Evolutionary conservation across 2,797 vertebrate genomes (phyloP).

Genomic region (Numenius phaeopus): DNA sequence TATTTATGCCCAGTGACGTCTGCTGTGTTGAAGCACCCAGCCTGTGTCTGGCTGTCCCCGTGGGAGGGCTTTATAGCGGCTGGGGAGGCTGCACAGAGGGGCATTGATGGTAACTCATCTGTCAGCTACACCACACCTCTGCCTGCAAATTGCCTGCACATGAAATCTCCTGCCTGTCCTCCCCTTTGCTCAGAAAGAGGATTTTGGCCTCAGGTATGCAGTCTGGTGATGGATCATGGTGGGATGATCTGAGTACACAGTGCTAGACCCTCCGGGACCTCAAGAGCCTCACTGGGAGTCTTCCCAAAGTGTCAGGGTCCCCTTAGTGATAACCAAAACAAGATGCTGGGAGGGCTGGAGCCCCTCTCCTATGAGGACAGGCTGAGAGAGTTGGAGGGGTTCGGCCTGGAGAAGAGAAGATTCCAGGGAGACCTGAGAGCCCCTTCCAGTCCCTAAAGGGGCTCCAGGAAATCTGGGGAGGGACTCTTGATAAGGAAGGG

Average conservation of each 20-base stretch:
- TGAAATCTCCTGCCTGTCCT: background rate
- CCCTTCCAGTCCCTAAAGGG: no score
- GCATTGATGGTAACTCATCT: background rate
- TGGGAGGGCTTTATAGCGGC: background rate
- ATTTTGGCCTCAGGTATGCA: background rate
- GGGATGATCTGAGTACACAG: background rate
- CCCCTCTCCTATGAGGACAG: no score
- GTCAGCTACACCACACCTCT: fast-evolving
- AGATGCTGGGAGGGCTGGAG: no score
- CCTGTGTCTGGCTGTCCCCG: background rate
- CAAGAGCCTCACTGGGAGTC: background rate
- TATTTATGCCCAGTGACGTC: background rate
- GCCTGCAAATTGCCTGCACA: background rate
- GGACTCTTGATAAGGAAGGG: no score
- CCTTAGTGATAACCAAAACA: background rate
- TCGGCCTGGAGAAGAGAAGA: no score
- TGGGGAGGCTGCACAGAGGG: background rate
- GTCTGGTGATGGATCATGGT: background rate
- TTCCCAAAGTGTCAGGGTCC: background rate
- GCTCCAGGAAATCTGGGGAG: no score
- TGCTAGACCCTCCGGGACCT: background rate
- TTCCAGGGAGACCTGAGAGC: no score
- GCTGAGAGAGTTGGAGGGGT: no score
- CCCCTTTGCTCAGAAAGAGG: background rate
- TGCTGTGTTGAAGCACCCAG: background rate